Evolutionary conservation across 2,888 invertebrate genomes (phyloP).

Genomic region (Caenorhabditis sulstoni): DNA sequence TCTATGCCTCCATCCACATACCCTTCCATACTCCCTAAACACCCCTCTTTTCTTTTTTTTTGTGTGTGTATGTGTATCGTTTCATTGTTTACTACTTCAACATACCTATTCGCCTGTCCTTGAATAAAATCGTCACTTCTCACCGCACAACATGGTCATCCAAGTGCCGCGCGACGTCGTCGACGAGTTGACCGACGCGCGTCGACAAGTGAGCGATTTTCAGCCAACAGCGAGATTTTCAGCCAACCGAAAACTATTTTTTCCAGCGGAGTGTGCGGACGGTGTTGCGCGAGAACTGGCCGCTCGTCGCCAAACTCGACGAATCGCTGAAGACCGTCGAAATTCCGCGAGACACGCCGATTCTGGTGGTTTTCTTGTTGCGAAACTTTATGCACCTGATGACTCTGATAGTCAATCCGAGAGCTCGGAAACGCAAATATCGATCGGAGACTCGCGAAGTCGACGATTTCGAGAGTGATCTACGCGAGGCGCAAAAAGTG

Average conservation of each 20-base stretch:
- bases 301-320: constrained; percentile 25
- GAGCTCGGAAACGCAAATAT: neutral
- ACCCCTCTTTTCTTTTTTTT: constrained; percentile 17
- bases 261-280: constrained; percentile 30
- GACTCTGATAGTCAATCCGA: constrained; percentile 27
- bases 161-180: too few species aligned
- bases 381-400: constrained; percentile 23
- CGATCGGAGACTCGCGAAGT: constrained; percentile 15
- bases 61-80: neutral
- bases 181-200: too few species aligned
- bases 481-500: constrained; percentile 32
- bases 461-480: constrained; percentile 26
- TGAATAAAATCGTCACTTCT: constrained; percentile 17
- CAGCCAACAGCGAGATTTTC: too few species aligned
- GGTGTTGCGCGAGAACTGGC: constrained; percentile 36
- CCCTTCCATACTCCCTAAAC: constrained; percentile 23
- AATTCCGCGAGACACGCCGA: neutral
- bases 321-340: constrained; percentile 1
- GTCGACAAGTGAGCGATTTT: too few species aligned
- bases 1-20: neutral
- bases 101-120: neutral
- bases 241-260: neutral
- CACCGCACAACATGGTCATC: too few species aligned
- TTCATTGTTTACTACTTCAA: too few species aligned
- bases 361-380: constrained; percentile 6